These are phyloP conservation scores for Anorthoa munda DNA, from an alignment of 2,888 invertebrate genomes.

Conservation along the genomic window DNA sequence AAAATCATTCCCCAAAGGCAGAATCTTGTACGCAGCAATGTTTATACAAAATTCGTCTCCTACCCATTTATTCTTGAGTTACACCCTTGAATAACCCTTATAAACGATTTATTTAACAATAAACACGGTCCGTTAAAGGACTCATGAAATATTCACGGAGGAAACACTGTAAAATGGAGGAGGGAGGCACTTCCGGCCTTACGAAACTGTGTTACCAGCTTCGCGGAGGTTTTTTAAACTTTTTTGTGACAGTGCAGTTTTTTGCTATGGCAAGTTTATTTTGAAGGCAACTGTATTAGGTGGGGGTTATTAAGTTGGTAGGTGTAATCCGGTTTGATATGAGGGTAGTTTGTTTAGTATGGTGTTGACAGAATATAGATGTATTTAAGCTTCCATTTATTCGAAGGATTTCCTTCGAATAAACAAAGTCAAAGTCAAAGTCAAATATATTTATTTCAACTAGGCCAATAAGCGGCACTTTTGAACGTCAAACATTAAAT, in stretches of 20 bases:
- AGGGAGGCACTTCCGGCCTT: constrained; percentile 62
- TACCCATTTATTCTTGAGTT: constrained; percentile 30
- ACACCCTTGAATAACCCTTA: constrained; percentile 39
- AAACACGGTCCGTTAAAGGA: constrained; percentile 60
- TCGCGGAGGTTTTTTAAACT: background rate
- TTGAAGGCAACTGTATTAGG: background rate
- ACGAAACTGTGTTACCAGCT: constrained; percentile 61
- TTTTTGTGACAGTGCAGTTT: constrained; percentile 17
- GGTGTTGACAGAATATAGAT: background rate
- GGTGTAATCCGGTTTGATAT: background rate
- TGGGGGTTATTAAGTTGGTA: background rate
- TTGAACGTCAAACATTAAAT: too few species aligned
- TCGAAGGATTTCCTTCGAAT: too few species aligned
- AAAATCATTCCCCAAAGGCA: background rate
- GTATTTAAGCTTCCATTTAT: background rate
- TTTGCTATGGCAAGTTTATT: background rate
- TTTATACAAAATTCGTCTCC: constrained; percentile 16
- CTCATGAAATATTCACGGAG: constrained; percentile 72
- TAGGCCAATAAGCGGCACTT: too few species aligned
- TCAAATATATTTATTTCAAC: too few species aligned
- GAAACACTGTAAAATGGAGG: constrained; percentile 43
- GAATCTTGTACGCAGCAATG: background rate
- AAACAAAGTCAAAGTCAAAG: too few species aligned
- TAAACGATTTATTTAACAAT: constrained; percentile 67
- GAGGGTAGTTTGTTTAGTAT: background rate